Conservation (phyloP, 1,140 invertebrate species). For the Caenorhabditis elegans region WBcel235 BX284606.5:13590501-13591000, state of each 20-base stretch:
- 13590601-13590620: slow-evolving; percentile 47
- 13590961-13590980: not conserved
- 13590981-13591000: slow-evolving; percentile 23
- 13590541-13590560: not conserved
- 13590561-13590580: not conserved
- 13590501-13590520: no score
- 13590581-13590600: no score
- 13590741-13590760: slow-evolving; percentile 47
- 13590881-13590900: slow-evolving; percentile 31
- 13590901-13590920: slow-evolving; percentile 32
- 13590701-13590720: slow-evolving; percentile 36
- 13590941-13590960: slow-evolving; percentile 1
- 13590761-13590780: slow-evolving; percentile 25
- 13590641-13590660: slow-evolving; percentile 41
- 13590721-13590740: slow-evolving; percentile 41
- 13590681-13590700: slow-evolving; percentile 39
- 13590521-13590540: no score
- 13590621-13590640: slow-evolving; percentile 43
- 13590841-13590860: no score
- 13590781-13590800: slow-evolving; percentile 23
- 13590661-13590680: slow-evolving; percentile 36
- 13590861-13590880: slow-evolving; percentile 10
- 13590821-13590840: not conserved
- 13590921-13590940: not conserved
- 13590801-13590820: slow-evolving; percentile 29